Evolutionary conservation across 2,888 invertebrate genomes (phyloP), one percentile per base, ranked within the genome.

Genomic region (Nymphalis c-album): DNA sequence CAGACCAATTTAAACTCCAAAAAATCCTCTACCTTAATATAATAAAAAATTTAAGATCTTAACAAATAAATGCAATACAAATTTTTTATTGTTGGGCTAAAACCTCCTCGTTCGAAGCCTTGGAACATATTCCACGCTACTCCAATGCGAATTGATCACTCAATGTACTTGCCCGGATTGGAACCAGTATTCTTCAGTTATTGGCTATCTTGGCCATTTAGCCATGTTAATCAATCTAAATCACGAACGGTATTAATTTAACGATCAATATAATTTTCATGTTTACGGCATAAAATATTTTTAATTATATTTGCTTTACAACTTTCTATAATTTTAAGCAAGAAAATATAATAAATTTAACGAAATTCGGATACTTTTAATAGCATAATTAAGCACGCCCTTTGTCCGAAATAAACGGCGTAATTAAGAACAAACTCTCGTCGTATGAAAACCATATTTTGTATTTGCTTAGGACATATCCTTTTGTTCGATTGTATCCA

Each of bases 341-440:
- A 60, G 60, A 53, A n/a, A 46, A 13, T n/a, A n/a, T n/a, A n/a
- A n/a, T n/a, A 17, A 31, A 46, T 45, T 40, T 55, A 20, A 55
- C 55, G 47, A 60, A 60, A 60, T 55, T 60, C 55, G 53, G 26
- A 65, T 55, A n/a, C 16, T 47, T 60, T 60, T 60, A 65, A 65
- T 63, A 60, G 59, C 53, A 35, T 47, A 63, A 55, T 48, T 18
- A 68, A 68, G n/a, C 60, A 67, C 45, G 60, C 60, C 67, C 63
- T 47, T 63, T 60, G 45, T 60, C 64, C 64, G 62, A 46, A 64
- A 68, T 64, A 60, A 70, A 60, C 63, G 48, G 16, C 2, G 46
- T 65, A 65, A 70, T 70, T 62, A 70, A 64, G 61, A 45, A 62
- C 65, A 50, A 70, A 68, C 70, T 62, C 61, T 31, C 45, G 31